Conservation (phyloP, 2,113 vertebrate genomes). For the Pitta sordida region DNA sequence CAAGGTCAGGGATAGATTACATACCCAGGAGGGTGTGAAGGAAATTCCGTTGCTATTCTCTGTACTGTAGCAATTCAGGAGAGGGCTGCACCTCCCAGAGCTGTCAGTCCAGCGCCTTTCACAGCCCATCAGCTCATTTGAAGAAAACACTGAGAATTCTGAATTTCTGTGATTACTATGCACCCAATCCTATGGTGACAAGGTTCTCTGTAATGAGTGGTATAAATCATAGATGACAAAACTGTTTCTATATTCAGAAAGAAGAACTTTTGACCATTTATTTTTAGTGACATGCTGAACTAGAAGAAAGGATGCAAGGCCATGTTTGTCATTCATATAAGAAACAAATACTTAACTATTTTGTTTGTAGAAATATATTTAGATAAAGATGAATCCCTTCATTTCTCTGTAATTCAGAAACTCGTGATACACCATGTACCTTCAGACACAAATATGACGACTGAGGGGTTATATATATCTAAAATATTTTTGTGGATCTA, state of each 20-base stretch:
- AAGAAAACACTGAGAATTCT: neutral
- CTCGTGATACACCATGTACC: neutral
- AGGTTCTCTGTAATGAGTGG: neutral
- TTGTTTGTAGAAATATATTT: neutral
- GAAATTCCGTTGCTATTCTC: neutral
- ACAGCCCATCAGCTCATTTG: neutral
- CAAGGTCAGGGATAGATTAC: constrained; percentile 17
- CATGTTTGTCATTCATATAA: neutral
- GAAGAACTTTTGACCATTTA: neutral
- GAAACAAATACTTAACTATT: neutral
- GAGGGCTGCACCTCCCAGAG: neutral
- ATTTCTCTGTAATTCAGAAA: neutral
- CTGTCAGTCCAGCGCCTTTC: neutral
- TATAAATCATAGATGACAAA: neutral
- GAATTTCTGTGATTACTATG: neutral
- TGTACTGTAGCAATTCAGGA: neutral
- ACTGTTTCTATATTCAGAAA: neutral
- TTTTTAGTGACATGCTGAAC: neutral
- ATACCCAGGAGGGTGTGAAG: neutral
- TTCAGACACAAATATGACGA: neutral
- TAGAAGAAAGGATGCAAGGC: neutral
- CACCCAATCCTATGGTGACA: neutral
- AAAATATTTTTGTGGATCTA: neutral
- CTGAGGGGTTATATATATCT: neutral
- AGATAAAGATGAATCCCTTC: neutral